phyloP scores from a whole-genome alignment of 2,888 invertebrate genomes.

The Cotesia congregata region DNA sequence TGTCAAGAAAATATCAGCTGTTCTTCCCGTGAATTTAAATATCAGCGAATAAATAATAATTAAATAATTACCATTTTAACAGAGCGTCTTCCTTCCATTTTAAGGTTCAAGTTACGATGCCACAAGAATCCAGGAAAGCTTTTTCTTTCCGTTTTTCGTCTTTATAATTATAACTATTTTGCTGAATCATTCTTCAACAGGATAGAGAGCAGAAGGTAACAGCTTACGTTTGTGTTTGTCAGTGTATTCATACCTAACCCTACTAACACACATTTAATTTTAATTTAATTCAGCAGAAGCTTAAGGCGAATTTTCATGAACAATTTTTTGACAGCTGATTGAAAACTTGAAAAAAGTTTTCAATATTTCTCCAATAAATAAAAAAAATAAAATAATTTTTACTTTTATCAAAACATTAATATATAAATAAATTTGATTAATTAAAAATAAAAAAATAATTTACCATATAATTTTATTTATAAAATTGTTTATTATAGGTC shows the following conservation, averaged over 20 bases:
- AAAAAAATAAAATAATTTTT: background rate
- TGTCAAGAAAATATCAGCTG: background rate
- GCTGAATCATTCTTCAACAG: conserved; percentile 63
- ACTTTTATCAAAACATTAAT: background rate
- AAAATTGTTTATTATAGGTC: too few species aligned
- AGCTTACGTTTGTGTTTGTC: background rate
- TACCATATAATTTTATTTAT: background rate
- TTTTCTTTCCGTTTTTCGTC: conserved; percentile 57
- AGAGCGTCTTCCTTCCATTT: conserved; percentile 60
- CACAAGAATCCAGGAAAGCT: conserved; percentile 43
- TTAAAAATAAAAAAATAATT: background rate
- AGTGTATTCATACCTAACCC: background rate
- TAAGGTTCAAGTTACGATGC: conserved; percentile 48
- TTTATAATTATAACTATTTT: conserved; percentile 54
- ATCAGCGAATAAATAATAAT: background rate
- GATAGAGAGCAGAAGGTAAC: background rate
- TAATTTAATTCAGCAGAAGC: background rate
- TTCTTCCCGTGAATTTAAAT: background rate
- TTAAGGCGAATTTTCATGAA: background rate
- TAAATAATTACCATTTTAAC: conserved; percentile 62
- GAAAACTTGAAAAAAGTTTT: background rate
- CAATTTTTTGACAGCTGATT: background rate
- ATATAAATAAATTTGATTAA: background rate
- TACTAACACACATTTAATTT: background rate
- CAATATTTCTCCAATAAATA: background rate